These are phyloP conservation scores for Thysanoteuthis rhombus DNA, from an alignment of 2,888 invertebrate species.

Conservation along the genomic window DNA sequence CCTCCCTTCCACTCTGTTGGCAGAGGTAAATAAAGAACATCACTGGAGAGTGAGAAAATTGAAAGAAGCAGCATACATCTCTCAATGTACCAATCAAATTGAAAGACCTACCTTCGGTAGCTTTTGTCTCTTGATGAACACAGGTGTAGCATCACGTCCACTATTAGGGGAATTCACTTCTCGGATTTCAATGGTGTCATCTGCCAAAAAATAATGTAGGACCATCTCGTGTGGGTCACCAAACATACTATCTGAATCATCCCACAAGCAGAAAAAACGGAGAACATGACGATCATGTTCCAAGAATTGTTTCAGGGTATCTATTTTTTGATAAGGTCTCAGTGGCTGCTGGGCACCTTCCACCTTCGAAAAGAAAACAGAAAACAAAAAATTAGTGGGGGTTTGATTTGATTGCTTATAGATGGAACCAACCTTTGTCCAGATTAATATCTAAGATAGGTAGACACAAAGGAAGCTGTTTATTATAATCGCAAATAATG, in stretches of 20 bases:
- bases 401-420: not conserved
- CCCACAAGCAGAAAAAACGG: slow-evolving; percentile 89
- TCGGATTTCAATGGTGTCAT: slow-evolving; percentile 88
- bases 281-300: slow-evolving; percentile 79
- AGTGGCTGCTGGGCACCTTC: slow-evolving; percentile 68
- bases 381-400: not conserved
- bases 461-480: too few relatives aligned
- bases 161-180: slow-evolving; percentile 77
- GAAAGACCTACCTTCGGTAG: slow-evolving; percentile 77
- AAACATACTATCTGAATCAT: slow-evolving; percentile 81
- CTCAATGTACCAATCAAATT: not conserved
- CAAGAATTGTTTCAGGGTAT: slow-evolving; percentile 81
- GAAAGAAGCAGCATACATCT: too few relatives aligned
- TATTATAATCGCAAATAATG: not conserved
- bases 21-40: too few relatives aligned
- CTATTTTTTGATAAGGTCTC: slow-evolving; percentile 67
- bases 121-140: slow-evolving; percentile 80
- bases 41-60: too few relatives aligned
- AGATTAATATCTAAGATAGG: too few relatives aligned
- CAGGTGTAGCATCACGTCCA: slow-evolving; percentile 77
- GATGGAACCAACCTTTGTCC: not conserved
- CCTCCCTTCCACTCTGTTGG: too few relatives aligned
- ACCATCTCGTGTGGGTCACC: slow-evolving; percentile 83
- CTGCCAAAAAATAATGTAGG: slow-evolving; percentile 85
- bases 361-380: slow-evolving; percentile 47